Base-by-base conservation (phyloP, 2,797 vertebrate species). In the Podargus strigoides region DNA sequence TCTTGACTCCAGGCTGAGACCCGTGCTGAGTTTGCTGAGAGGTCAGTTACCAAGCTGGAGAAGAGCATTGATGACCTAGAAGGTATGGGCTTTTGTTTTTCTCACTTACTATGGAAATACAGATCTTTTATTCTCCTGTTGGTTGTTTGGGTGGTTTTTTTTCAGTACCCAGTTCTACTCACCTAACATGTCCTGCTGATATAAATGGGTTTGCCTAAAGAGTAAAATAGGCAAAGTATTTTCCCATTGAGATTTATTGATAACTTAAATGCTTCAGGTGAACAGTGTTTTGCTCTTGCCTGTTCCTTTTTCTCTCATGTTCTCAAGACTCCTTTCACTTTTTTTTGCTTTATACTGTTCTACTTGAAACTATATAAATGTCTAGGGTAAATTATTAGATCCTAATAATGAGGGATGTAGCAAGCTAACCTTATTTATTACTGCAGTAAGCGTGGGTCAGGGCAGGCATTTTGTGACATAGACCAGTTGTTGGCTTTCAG, bases 61-160 rank as follows among this genome's bases (percentile, higher is more conserved):
- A 99, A 99, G 98, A 99, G 99, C 98, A 99, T 99, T 87, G 99
- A 99, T 97, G 99, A 99, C 97, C 97, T 99, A 98, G 99, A 99
- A 99, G 99, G 99, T 99, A 99, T 90, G 98, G 58, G 85, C 91
- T 14, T 66, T 85, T 87, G 22, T n/a, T 79, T 90, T 85, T 91
- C 47, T 85, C 26, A 2, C 21, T 80, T 90, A 7, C 10, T 92
- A 1, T 49, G 49, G 32, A 60, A 87, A 62, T 50, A 50, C 1
- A 13, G 5, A 13, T 52, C 17, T 76, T 62, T 44, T 70, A 28
- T 13, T 46, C 39, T 94, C 41, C 24, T 49, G 39, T 59, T 85
- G 42, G 34, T 39, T 39, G 24, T 8, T 52, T 52, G 8, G 10
- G 17, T 27, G 5, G 2, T 12, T 36, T 64, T 85, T 68, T 62